Evolutionary conservation across 2,113 vertebrate genomes (phyloP).

Genomic region (Scalopus aquaticus): DNA sequence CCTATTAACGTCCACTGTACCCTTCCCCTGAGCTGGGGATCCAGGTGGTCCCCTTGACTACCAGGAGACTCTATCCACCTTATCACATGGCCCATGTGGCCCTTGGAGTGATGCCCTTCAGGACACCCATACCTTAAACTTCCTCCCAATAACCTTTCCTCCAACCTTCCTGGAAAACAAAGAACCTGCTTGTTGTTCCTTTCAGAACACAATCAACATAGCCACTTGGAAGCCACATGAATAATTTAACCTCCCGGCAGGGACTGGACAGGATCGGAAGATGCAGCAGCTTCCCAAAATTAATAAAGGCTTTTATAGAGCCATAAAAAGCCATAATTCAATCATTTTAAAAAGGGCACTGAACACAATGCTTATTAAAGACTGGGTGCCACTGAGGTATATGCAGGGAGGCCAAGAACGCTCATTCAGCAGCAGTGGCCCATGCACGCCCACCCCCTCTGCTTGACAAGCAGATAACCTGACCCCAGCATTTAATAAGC

Average conservation of each 20-base stretch:
- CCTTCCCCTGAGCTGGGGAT: background rate
- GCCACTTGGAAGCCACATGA: constrained; percentile 77
- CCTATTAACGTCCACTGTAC: background rate
- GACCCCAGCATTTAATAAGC: constrained; percentile 75
- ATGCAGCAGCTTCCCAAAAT: constrained; percentile 80
- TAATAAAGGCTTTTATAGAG: constrained; percentile 86
- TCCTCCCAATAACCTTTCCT: background rate
- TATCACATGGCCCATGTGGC: background rate
- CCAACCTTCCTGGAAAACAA: constrained; percentile 37
- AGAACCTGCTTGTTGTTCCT: constrained; percentile 6
- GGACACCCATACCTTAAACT: background rate
- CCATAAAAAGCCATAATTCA: constrained; percentile 85
- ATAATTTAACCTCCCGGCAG: constrained; percentile 80
- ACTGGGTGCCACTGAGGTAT: constrained; percentile 69
- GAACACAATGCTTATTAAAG: constrained; percentile 83
- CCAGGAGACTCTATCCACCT: background rate
- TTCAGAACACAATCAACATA: constrained; percentile 75
- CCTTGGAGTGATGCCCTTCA: background rate
- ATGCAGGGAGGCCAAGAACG: constrained; percentile 64
- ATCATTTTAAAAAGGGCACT: constrained; percentile 81
- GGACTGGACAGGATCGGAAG: constrained; percentile 65
- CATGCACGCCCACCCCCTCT: constrained; percentile 30
- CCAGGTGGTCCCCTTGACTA: background rate
- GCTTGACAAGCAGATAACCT: constrained; percentile 71
- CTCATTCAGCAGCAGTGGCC: constrained; percentile 73